Conservation (phyloP, 2,888 invertebrate species). For the Hedya salicella region DNA sequence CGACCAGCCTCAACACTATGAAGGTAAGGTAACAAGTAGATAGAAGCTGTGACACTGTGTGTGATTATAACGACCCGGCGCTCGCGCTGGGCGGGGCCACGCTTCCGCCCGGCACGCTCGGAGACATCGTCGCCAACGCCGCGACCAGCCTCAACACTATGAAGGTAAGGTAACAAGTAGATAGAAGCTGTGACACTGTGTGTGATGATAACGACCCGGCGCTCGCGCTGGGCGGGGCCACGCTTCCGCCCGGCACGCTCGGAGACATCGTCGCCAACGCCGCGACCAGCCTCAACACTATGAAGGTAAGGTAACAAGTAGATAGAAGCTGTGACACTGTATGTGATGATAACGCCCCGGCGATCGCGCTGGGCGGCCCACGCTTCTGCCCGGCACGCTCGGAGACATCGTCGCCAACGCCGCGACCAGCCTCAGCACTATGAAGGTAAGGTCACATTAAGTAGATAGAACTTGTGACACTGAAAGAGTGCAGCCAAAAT, state of each 20-base stretch:
- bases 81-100: conserved; percentile 66
- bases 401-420: conserved; percentile 81
- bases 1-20: conserved; percentile 80
- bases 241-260: conserved; percentile 78
- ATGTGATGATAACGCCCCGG: too few relatives aligned
- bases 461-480: background rate
- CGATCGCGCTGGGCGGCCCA: conserved; percentile 66
- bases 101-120: conserved; percentile 78
- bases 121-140: conserved; percentile 79
- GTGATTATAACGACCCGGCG: too few relatives aligned
- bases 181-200: background rate
- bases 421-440: conserved; percentile 79
- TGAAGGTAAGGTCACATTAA: conserved; percentile 71
- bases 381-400: conserved; percentile 77
- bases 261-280: conserved; percentile 81
- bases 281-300: conserved; percentile 79
- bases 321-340: background rate
- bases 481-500: too few relatives aligned
- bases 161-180: conserved; percentile 64
- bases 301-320: conserved; percentile 67
- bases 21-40: conserved; percentile 61
- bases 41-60: background rate
- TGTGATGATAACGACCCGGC: too few relatives aligned
- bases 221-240: conserved; percentile 64
- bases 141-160: conserved; percentile 81